Evolutionary conservation across 2,797 vertebrate species (phyloP).

Genomic region (Sorex maritimensis): DNA sequence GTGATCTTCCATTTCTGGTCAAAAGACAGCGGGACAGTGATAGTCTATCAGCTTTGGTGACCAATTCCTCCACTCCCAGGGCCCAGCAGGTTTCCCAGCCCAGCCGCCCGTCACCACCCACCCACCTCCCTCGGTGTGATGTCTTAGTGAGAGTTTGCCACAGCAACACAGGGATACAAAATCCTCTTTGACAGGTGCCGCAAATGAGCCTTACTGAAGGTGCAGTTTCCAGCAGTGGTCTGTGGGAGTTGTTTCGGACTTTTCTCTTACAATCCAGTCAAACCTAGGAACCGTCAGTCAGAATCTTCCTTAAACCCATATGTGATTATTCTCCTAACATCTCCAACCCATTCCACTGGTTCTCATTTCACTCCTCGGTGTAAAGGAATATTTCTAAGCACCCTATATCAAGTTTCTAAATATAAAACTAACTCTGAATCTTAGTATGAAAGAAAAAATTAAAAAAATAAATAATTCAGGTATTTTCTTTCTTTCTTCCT

Average conservation of each 20-base stretch:
- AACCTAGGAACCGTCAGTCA: not conserved
- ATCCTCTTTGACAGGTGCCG: conserved; percentile 52
- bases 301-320: not conserved
- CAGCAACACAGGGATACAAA: not conserved
- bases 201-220: conserved; percentile 41
- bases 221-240: conserved; percentile 33
- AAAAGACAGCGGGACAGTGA: conserved; percentile 3
- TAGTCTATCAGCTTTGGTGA: not conserved
- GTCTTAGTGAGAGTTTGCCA: conserved; percentile 9
- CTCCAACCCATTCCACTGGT: not conserved
- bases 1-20: not conserved
- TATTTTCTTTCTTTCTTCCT: too few relatives aligned
- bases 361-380: not conserved
- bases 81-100: not conserved
- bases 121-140: conserved; percentile 19
- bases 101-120: conserved; percentile 42
- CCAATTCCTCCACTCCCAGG: not conserved
- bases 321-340: not conserved
- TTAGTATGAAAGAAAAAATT: conserved; percentile 34
- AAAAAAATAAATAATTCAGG: too few relatives aligned
- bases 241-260: conserved; percentile 51
- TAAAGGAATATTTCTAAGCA: not conserved
- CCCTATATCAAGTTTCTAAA: not conserved
- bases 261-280: not conserved
- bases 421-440: conserved; percentile 4